Evolutionary conservation across 2,113 vertebrate genomes (phyloP), one percentile per base, ranked within the genome.

Genomic region (Xerus inauris): DNA sequence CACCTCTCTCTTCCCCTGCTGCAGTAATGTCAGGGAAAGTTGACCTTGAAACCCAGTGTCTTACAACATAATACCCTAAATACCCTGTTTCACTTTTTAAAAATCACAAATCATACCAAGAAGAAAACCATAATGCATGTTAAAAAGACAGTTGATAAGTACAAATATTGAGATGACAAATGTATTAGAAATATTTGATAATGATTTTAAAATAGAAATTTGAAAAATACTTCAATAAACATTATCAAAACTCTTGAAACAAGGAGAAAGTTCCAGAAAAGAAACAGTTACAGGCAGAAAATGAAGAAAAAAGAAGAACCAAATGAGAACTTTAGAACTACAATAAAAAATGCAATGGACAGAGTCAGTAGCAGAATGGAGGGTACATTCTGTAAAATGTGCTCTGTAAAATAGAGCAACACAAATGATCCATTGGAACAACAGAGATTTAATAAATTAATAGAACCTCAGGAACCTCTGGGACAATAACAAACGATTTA

Each of bases 141-240:
- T 49, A 38, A 86, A 94, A 72, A 85, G n/a, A 47, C 12, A 71
- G 11, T 79, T 5, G 35, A 47, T 72, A 35, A 87, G 69, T 14
- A 42, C 9, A 83, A 72, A 51, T 54, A 57, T 11, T 19, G 42
- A 89, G 20, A 85, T 80, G 35, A 57, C 8, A 84, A 76, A 77
- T 49, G 32, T 12, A 35, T 76, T 45, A 42, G 38, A 47, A 81
- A 45, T 40, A 38, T 35, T 51, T 81, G 67, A 57, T 5, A 40
- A 62, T 81, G 4, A 77, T 13, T 71, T 91, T 71, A 91, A 93
- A 93, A 59, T 6, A 91, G n/a, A 35, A 79, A 65, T 54, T 91
- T 75, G 0, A 30, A 69, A 89, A 51, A 49, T 8, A 42, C 17
- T 71, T 35, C 19, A 81, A 38, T 28, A 76, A 65, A 32, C 16